Base-by-base conservation (phyloP, 2,888 invertebrate genomes). In the Euplagia quadripunctaria region DNA sequence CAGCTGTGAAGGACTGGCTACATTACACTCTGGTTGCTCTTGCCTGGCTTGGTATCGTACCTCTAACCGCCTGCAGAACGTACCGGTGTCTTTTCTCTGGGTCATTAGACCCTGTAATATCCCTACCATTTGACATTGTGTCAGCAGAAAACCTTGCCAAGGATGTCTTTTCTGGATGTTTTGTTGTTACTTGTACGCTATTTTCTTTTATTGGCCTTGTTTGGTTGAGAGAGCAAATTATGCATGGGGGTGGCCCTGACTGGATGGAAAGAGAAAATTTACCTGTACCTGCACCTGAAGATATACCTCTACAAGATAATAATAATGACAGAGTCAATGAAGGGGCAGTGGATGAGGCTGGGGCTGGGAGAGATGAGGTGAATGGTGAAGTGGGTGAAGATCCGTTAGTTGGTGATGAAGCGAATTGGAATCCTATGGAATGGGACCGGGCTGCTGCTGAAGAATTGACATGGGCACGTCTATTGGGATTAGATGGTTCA, bases 371-470 rank as follows among this genome's bases (percentile, higher is more conserved):
- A 85, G 86, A 96, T 83, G 86, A 96, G 86, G 88, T 90, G 70
- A 87, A 93, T 85, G 88, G 94, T 83, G 90, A 94, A 83, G 89
- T 88, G 65, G 92, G 84, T 42, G 96, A 96, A 86, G 96, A 97
- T 84, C 94, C 96, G 46, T 90, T 97, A 81, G 97, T 96, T 52
- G 97, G 97, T 7, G 98, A 98, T 88, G 98, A 98, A 86, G 98
- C 97, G 76, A 99, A 99, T 88, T 99, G 99, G 99, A 99, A 99
- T 93, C 99, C 99, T 0, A 99, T 99, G 97, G 99, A 99, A 89
- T 99, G 99, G 99, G 99, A 99, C 90, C 96, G 99, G 79, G 99
- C 99, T 0, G 99, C 99, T 0, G 99, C 98, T 16, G 99, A 99
- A 89, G 99, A 99, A 91, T 95, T 99, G 46, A 99, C 99, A 0